Conservation (phyloP, 2,888 invertebrate species). For the Marronus borbonicus region DNA sequence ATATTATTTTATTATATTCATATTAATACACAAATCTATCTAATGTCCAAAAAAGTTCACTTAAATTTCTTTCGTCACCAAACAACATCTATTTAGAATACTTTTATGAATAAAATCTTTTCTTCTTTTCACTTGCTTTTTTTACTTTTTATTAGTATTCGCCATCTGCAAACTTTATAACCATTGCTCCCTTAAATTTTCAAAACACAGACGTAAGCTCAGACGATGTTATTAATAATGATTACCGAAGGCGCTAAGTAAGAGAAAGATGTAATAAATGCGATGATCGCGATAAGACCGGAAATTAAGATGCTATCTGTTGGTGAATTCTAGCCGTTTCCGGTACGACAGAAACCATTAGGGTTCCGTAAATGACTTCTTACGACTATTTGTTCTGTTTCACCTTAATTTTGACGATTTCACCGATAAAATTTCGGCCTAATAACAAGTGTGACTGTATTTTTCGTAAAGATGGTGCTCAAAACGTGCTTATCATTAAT, state of each 20-base stretch:
- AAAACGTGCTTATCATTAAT: neutral
- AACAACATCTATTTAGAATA: no score
- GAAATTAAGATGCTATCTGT: conserved; percentile 55
- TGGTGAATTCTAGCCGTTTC: conserved; percentile 54
- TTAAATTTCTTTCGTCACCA: no score
- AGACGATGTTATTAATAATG: conserved; percentile 28
- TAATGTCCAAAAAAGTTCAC: no score
- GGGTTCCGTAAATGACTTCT: conserved; percentile 56
- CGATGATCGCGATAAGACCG: conserved; percentile 47
- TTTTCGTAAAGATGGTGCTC: neutral
- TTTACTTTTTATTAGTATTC: neutral
- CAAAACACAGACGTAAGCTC: conserved; percentile 2
- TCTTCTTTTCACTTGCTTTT: no score
- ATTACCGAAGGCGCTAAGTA: conserved; percentile 40
- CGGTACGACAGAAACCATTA: conserved; percentile 55
- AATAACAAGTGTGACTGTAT: conserved; percentile 21
- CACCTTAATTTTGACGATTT: conserved; percentile 54
- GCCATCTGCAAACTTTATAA: neutral
- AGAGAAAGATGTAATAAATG: conserved; percentile 50
- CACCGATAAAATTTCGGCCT: conserved; percentile 26
- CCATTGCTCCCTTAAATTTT: neutral
- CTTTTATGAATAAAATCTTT: no score
- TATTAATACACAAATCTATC: no score
- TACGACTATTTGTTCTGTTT: conserved; percentile 56
- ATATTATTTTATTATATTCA: no score